These are phyloP conservation scores for Esox niger DNA, from an alignment of 2,113 vertebrate genomes.

Conservation along the genomic window DNA sequence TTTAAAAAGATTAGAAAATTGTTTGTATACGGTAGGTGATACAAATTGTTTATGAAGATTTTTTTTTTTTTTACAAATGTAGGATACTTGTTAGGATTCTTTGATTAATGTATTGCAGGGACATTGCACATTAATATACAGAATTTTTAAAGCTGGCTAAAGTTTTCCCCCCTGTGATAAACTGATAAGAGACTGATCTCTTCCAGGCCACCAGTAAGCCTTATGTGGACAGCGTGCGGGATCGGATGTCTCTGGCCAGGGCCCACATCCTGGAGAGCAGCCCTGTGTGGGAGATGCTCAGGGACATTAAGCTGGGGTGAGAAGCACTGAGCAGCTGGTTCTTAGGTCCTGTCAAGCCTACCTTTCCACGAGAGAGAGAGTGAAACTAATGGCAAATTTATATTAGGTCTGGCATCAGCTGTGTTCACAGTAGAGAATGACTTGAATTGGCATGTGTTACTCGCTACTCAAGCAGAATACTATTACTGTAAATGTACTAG, in stretches of 20 bases:
- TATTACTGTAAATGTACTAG: neutral
- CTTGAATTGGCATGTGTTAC: neutral
- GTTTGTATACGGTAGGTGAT: too few species aligned
- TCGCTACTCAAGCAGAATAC: neutral
- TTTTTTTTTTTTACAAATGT: too few species aligned
- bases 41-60: neutral
- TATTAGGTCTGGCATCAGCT: neutral
- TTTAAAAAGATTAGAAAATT: too few species aligned
- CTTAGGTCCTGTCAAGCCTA: neutral
- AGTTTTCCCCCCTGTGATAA: neutral
- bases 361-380: neutral
- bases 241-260: constrained; percentile 77
- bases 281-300: constrained; percentile 83
- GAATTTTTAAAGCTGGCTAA: too few species aligned
- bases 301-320: constrained; percentile 55
- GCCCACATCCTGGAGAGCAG: constrained; percentile 80
- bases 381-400: neutral
- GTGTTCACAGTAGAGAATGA: too few species aligned
- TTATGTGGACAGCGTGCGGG: constrained; percentile 67
- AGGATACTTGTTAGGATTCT: too few species aligned
- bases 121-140: too few species aligned
- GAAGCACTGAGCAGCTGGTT: constrained; percentile 8
- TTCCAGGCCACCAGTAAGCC: constrained; percentile 84
- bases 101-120: too few species aligned
- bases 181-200: neutral